Percentiles rank a stretch among this genome's conserved stretches.
Conservation (phyloP, 2,113 vertebrate species). For the Trogon surrucura region DNA sequence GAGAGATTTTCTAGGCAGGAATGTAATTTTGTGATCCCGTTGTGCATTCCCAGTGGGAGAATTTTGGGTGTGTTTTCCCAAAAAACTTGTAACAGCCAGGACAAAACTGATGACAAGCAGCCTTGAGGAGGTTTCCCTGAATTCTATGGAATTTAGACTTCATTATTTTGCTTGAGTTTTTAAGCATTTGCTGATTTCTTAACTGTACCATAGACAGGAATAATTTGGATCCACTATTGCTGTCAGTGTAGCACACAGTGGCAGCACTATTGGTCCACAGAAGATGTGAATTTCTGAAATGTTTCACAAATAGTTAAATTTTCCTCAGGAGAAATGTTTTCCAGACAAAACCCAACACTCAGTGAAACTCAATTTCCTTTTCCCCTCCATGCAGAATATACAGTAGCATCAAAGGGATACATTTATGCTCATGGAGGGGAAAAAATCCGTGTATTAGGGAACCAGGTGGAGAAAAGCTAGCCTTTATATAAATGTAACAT, state of each 20-base stretch:
- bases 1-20: background rate
- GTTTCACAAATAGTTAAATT: background rate
- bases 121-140: background rate
- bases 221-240: background rate
- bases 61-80: background rate
- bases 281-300: background rate
- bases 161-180: background rate
- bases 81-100: background rate
- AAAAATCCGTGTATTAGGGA: background rate
- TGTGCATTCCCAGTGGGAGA: background rate
- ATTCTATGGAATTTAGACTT: background rate
- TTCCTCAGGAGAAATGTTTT: background rate
- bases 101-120: background rate
- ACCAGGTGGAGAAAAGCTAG: background rate
- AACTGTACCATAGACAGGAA: background rate
- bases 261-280: background rate
- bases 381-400: background rate
- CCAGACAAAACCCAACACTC: background rate
- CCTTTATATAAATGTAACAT: background rate
- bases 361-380: background rate
- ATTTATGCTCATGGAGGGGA: background rate
- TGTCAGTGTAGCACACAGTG: background rate
- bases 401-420: background rate
- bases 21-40: background rate
- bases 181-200: background rate